Evolutionary conservation across 1,140 invertebrate genomes (phyloP), one percentile per base, ranked within the genome.

Genomic region (Rhizoglyphus robini): DNA sequence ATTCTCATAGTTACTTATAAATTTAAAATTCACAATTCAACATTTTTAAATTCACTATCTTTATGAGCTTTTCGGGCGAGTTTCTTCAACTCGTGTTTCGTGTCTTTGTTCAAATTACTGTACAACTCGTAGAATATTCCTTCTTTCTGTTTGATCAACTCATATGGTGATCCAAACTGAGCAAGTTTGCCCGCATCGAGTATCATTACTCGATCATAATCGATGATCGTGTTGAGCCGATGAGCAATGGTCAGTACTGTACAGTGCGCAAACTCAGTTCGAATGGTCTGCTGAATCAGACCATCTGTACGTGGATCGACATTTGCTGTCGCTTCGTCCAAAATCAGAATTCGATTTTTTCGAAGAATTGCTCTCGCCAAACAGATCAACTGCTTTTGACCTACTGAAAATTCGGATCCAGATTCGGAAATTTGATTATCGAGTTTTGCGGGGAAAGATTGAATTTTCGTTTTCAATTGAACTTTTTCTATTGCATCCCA

Each of bases 191-290:
- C 86, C 48, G 79, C 77, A 67, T 87, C 83, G 79, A 88, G 81
- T 0, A 87, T 84, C 70, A 88, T 72, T 64, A 88, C 82, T 65
- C 83, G 82, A 74, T 86, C 83, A 47, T 80, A 84, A 70, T 89
- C 86, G 80, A 89, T 85, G 30, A 90, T 83, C 0, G 86, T 90
- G 67, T 88, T 82, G 2, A 90, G 75, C 15, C 88, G 79, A 78
- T 90, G 88, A 4, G 88, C 87, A 30, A 90, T 87, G 1, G 88
- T 90, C 18, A 90, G 72, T 1, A 89, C 85, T 0, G 87, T 89
- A 70, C 86, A 88, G 3, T 82, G 74, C 0, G 75, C 76, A 68
- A 88, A 88, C 68, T 86, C 86, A 0, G 76, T 75, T 34, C 84
- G 77, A 36, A 88, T 88, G 0, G 86, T 86, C 65, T 79, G 79